phyloP scores from a whole-genome alignment of 2,888 invertebrate species.

The Cyclophora albipunctata region DNA sequence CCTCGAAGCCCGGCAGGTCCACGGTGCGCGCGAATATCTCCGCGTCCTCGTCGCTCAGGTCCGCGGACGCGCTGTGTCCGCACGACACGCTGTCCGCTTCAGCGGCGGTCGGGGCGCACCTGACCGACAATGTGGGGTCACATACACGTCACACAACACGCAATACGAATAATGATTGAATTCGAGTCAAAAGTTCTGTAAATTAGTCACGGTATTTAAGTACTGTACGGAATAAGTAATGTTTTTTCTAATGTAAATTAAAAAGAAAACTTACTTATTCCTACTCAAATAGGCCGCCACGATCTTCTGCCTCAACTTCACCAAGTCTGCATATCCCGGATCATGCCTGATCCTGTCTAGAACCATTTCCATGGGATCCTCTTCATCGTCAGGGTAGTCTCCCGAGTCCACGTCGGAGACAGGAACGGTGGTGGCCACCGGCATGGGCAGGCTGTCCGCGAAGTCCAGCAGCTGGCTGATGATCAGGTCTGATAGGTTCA shows the following conservation, averaged over 20 bases:
- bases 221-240: too few species aligned
- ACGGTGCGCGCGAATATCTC: slow-evolving; percentile 85
- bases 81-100: too few species aligned
- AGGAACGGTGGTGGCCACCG: slow-evolving; percentile 63
- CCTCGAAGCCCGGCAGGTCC: slow-evolving; percentile 87
- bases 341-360: slow-evolving; percentile 51
- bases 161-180: too few species aligned
- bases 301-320: slow-evolving; percentile 56
- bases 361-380: slow-evolving; percentile 42
- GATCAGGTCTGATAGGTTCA: slow-evolving; percentile 85
- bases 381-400: slow-evolving; percentile 48
- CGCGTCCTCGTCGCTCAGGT: slow-evolving; percentile 81
- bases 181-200: too few species aligned
- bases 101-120: too few species aligned
- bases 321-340: slow-evolving; percentile 53
- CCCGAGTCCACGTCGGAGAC: slow-evolving; percentile 64
- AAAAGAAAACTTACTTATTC: slow-evolving; percentile 37
- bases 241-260: too few species aligned
- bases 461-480: slow-evolving; percentile 80
- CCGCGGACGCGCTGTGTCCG: slow-evolving; percentile 71
- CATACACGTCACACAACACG: too few species aligned
- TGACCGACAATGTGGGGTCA: too few species aligned
- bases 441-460: slow-evolving; percentile 60
- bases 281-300: slow-evolving; percentile 60
- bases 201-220: too few species aligned